Evolutionary conservation across 1,140 invertebrate genomes (phyloP).

Genomic region (Luehdorfia chinensis): DNA sequence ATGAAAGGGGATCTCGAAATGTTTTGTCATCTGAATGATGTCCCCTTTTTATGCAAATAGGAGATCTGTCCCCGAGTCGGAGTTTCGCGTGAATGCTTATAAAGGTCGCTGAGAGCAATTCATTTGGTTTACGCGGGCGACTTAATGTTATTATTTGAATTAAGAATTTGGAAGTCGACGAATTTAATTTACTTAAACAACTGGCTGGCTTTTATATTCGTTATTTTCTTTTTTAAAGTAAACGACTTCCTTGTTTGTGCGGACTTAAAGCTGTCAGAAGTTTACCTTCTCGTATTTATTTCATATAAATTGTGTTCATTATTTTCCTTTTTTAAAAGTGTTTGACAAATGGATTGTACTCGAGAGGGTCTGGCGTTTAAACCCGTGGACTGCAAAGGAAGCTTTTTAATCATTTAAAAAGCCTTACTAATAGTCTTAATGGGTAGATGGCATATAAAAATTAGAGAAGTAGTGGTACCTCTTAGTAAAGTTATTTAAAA

Average conservation of each 20-base stretch:
- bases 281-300: constrained; percentile 8
- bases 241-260: constrained; percentile 14
- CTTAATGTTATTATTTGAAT: constrained; percentile 64
- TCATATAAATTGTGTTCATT: constrained; percentile 10
- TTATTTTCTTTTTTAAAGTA: constrained; percentile 10
- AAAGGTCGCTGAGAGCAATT: constrained; percentile 44
- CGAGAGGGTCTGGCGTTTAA: constrained; percentile 5
- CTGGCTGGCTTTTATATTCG: constrained; percentile 22
- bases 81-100: constrained; percentile 46
- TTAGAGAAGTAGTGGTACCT: too few species aligned
- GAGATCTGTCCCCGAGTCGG: constrained; percentile 33
- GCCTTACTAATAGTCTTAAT: constrained; percentile 8
- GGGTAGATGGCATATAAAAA: not conserved
- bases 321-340: constrained; percentile 4
- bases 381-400: not conserved
- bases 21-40: constrained; percentile 62
- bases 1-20: constrained; percentile 59
- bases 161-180: constrained; percentile 45
- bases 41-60: constrained; percentile 66
- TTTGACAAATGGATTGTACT: constrained; percentile 13
- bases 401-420: constrained; percentile 13
- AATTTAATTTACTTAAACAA: constrained; percentile 44
- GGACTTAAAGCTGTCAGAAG: constrained; percentile 16
- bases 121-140: constrained; percentile 43
- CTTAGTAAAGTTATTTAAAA: too few species aligned